Percentiles rank a stretch among this genome's conserved stretches.
Evolutionary conservation across 2,113 vertebrate species (phyloP).

Genomic region (Mirza zaza): DNA sequence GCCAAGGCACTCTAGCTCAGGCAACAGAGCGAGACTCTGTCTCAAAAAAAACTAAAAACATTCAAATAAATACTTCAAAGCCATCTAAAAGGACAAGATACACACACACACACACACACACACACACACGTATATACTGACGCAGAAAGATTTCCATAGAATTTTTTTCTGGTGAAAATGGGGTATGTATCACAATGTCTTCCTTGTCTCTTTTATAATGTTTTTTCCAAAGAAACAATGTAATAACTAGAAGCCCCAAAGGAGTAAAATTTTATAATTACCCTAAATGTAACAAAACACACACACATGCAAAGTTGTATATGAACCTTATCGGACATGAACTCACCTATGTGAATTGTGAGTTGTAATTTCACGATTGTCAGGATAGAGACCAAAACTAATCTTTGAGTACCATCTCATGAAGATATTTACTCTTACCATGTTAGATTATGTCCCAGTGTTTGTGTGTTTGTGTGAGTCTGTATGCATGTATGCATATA

Average conservation of each 20-base stretch:
- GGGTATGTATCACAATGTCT: background rate
- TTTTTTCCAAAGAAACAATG: background rate
- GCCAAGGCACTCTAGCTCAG: too few relatives aligned
- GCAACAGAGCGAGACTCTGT: too few relatives aligned
- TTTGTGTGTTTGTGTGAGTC: background rate
- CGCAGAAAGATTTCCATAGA: background rate
- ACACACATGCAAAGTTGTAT: background rate
- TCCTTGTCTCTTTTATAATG: background rate
- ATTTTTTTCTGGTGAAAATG: background rate
- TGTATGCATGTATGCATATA: background rate
- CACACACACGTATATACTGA: background rate
- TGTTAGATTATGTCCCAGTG: background rate
- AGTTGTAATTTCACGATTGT: constrained; percentile 15
- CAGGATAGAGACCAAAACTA: background rate
- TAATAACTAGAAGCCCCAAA: background rate
- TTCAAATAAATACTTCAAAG: too few relatives aligned
- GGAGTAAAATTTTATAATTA: background rate
- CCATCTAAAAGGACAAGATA: too few relatives aligned
- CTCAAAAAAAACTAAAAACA: too few relatives aligned
- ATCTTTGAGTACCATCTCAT: constrained; percentile 14
- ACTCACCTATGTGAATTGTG: background rate
- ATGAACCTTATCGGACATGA: background rate
- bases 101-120: too few relatives aligned
- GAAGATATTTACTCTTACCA: background rate
- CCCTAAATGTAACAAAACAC: background rate